These are phyloP conservation scores for Oopsacas minuta DNA, from an alignment of 37 sponge, comb jelly and placozoan genomes.

Conservation along the genomic window DNA sequence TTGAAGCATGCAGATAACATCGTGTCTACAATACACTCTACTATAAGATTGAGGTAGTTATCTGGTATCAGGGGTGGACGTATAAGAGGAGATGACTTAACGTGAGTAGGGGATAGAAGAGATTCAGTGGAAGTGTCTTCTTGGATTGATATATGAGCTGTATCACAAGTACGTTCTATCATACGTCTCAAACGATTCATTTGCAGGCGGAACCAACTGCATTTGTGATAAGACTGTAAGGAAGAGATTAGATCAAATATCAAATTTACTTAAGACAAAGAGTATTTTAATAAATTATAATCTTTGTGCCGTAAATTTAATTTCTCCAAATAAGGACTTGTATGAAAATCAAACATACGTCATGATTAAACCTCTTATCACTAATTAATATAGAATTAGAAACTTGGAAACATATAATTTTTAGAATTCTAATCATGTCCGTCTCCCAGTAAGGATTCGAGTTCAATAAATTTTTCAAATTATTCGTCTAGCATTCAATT, in stretches of 20 bases:
- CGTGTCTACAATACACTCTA: conserved; percentile 1
- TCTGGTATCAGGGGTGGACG: not conserved
- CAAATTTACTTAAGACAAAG: too few relatives aligned
- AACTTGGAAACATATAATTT: too few relatives aligned
- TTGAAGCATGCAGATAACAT: not conserved
- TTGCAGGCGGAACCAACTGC: conserved; percentile 14
- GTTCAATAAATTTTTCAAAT: too few relatives aligned
- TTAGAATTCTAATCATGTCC: too few relatives aligned
- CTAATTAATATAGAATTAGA: too few relatives aligned
- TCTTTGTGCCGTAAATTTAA: too few relatives aligned
- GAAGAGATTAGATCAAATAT: not conserved
- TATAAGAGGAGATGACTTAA: not conserved
- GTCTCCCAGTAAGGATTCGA: too few relatives aligned
- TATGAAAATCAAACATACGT: too few relatives aligned
- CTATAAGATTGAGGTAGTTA: not conserved
- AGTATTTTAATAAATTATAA: too few relatives aligned
- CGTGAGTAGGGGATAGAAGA: not conserved
- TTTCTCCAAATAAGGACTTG: too few relatives aligned
- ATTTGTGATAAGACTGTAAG: not conserved
- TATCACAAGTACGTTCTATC: conserved; percentile 1
- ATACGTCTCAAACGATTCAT: conserved; percentile 4
- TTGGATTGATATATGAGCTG: not conserved
- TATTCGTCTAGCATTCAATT: too few relatives aligned
- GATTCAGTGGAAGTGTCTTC: not conserved
- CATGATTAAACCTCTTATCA: too few relatives aligned